Percentiles rank a stretch among this genome's conserved stretches.
Evolutionary conservation across 2,797 vertebrate species (phyloP).

Genomic region (Carcharodon carcharias): DNA sequence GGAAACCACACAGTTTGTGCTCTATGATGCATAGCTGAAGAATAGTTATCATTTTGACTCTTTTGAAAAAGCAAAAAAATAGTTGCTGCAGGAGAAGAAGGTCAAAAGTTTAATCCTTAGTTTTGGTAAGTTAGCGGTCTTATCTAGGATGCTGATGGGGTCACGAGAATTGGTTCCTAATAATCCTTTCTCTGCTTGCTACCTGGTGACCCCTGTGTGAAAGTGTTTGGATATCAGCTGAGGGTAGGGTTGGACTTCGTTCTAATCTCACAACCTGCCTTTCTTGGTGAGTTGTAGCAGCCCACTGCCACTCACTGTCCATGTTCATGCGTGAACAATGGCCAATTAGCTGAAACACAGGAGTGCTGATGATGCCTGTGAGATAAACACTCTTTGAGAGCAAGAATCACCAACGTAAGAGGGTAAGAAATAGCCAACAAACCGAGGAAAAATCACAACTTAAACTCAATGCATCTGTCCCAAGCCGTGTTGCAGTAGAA

Average conservation of each 20-base stretch:
- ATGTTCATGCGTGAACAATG: neutral
- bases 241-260: neutral
- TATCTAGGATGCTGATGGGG: neutral
- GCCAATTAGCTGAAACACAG: neutral
- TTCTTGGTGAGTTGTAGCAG: neutral
- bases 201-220: no score
- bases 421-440: neutral
- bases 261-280: neutral
- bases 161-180: neutral
- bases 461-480: neutral
- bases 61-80: neutral
- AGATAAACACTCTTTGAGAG: neutral
- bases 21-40: neutral
- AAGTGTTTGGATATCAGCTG: neutral
- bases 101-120: neutral
- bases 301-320: neutral
- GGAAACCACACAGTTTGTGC: neutral
- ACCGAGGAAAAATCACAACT: neutral
- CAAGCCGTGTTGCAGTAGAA: neutral
- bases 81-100: neutral
- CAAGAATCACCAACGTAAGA: neutral
- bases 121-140: neutral
- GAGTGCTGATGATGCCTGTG: neutral
- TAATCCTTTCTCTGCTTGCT: neutral
- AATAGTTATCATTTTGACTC: neutral